Evolutionary conservation across 37 sponge, comb jelly and placozoan species (phyloP), one percentile per base, ranked within the genome.

Genomic region (Petrosia ficiformis): DNA sequence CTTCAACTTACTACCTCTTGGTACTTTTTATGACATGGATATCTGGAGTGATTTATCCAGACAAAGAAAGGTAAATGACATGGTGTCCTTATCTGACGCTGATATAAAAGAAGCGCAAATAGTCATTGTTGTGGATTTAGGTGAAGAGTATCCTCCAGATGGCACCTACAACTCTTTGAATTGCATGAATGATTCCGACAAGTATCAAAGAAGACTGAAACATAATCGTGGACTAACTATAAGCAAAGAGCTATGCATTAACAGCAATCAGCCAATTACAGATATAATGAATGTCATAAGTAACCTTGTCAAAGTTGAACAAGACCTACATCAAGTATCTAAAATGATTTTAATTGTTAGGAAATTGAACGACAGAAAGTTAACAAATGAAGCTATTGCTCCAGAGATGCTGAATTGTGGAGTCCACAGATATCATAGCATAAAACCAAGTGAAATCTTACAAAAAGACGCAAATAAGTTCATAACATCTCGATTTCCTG

Each of bases 21-120:
- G 68, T 1, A 75, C 42, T 21, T 81, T 76, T 35, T 70, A 82
- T 22, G 82, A 87, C 34, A 11, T 77, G 25, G n/a, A 22, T 29
- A n/a, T 29, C 77, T 81, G 48, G 73, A n/a, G n/a, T n/a, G n/a
- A n/a, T n/a, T n/a, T n/a, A n/a, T n/a, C n/a, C n/a, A n/a, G n/a
- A n/a, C n/a, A n/a, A n/a, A n/a, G n/a, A n/a, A n/a, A n/a, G n/a
- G n/a, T n/a, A n/a, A n/a, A n/a, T n/a, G n/a, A n/a, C n/a, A n/a
- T n/a, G n/a, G n/a, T n/a, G n/a, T n/a, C n/a, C n/a, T n/a, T n/a
- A n/a, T n/a, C n/a, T n/a, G n/a, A n/a, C n/a, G n/a, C n/a, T n/a
- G n/a, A n/a, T n/a, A n/a, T n/a, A n/a, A n/a, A n/a, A n/a, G n/a
- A n/a, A n/a, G n/a, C n/a, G n/a, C n/a, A n/a, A n/a, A n/a, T n/a